Base-by-base conservation (phyloP, 1,140 invertebrate genomes). In the Asbolus verrucosus region DNA sequence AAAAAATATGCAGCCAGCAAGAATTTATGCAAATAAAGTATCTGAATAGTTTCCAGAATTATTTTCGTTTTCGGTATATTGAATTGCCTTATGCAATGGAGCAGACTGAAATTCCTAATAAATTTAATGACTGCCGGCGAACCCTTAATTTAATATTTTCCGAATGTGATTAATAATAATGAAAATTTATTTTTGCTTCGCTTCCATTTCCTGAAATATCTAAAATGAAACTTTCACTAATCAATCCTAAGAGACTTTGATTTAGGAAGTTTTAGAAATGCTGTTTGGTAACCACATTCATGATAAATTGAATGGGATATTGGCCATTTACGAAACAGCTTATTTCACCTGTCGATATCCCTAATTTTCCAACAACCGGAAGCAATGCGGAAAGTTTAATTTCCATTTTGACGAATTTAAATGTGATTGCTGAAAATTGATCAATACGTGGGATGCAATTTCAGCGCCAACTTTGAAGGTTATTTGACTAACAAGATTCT, bases 341-440 rank as follows among this genome's bases (percentile, higher is more conserved):
- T 70, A 70, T 67, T 70, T 70, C 62, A 70, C 63, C 69, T 70
- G 69, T 70, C 69, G 63, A 70, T 70, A 70, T 67, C 38, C 31
- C 62, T 66, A 70, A 70, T 66, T 70, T 70, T 60, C 69, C 19
- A 38, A 31, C 50, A 31, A 31, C 14, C 60, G 61, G 68, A 65
- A 54, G 11, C 27, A 8, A 19, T 46, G 65, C 24, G 60, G 60
- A 19, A 63, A 63, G 41, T 65, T 70, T 63, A 41, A 70, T 70
- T 70, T 70, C 60, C 60, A 70, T 31, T 68, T 39, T 38, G 33
- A 68, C 33, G 50, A 59, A 59, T 68, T 39, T 59, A 27, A 59
- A 59, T 68, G 21, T 68, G 60, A 59, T 33, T 67, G 46, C 14
- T 13, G 16, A 1, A 11, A 68, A 60, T 14, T 41, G 66, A 68